Evolutionary conservation across 1,140 invertebrate genomes (phyloP).

Genomic region (Bursaphelenchus mucronatus): DNA sequence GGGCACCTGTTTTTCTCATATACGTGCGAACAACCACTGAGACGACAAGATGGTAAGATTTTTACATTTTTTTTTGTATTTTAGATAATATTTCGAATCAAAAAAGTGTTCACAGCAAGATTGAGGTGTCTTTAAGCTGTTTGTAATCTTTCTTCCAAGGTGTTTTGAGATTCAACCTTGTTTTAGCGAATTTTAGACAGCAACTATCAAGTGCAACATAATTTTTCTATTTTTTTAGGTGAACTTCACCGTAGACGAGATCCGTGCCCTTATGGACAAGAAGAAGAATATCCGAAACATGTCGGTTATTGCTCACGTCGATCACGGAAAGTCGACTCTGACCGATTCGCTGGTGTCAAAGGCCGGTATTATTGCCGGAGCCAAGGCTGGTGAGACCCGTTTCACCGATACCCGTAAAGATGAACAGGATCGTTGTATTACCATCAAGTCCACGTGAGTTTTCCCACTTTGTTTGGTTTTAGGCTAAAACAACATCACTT

Average conservation of each 20-base stretch:
- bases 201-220: no score
- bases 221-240: conserved; percentile 67
- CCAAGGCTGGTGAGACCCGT: conserved; percentile 94
- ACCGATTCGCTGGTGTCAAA: conserved; percentile 99
- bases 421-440: conserved; percentile 98
- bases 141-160: no score
- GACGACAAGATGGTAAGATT: no score
- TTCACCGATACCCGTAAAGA: conserved; percentile 99
- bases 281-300: conserved; percentile 99
- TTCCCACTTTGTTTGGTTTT: conserved; percentile 19
- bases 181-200: no score
- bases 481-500: background rate
- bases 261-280: conserved; percentile 98
- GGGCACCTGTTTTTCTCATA: no score
- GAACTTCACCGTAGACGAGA: conserved; percentile 99
- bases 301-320: conserved; percentile 99
- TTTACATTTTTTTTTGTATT: no score
- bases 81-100: no score
- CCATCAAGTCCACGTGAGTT: conserved; percentile 98
- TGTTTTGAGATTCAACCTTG: no score
- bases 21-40: no score
- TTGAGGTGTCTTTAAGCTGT: no score
- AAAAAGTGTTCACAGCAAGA: no score
- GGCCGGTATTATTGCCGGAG: conserved; percentile 97
- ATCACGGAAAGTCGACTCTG: conserved; percentile 98